These are phyloP conservation scores for Larimichthys polyactis DNA, from an alignment of 2,113 vertebrate genomes.

Conservation along the genomic window DNA sequence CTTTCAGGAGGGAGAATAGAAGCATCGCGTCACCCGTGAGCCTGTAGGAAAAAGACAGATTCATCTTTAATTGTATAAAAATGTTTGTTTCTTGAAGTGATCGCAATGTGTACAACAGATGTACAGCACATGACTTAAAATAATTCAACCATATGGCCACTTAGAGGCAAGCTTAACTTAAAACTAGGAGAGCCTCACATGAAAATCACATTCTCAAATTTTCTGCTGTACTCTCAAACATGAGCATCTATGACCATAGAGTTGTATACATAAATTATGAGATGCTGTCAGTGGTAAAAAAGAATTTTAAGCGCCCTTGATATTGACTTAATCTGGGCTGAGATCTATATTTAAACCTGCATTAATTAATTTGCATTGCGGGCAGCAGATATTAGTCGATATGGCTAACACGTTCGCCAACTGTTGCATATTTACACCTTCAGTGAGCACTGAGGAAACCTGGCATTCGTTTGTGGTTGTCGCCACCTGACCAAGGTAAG, in stretches of 20 bases:
- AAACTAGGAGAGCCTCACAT: not conserved
- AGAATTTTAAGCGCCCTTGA: not conserved
- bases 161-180: conserved; percentile 6
- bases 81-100: conserved; percentile 12
- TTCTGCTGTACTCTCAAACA: not conserved
- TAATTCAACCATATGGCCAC: not conserved
- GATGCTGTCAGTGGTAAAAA: not conserved
- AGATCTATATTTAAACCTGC: not conserved
- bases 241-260: not conserved
- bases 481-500: not conserved
- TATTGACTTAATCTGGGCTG: not conserved
- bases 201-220: not conserved
- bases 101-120: conserved; percentile 8
- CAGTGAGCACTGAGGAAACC: not conserved
- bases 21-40: not conserved
- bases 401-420: not conserved
- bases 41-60: conserved; percentile 61
- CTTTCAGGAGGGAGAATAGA: conserved; percentile 15
- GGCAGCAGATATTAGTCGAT: no score
- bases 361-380: not conserved
- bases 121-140: not conserved
- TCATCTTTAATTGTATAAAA: conserved; percentile 34
- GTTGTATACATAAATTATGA: not conserved
- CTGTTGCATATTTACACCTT: not conserved
- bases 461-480: not conserved